Conservation (phyloP, 2,888 invertebrate genomes). For the Dastarcus helophoroides region DNA sequence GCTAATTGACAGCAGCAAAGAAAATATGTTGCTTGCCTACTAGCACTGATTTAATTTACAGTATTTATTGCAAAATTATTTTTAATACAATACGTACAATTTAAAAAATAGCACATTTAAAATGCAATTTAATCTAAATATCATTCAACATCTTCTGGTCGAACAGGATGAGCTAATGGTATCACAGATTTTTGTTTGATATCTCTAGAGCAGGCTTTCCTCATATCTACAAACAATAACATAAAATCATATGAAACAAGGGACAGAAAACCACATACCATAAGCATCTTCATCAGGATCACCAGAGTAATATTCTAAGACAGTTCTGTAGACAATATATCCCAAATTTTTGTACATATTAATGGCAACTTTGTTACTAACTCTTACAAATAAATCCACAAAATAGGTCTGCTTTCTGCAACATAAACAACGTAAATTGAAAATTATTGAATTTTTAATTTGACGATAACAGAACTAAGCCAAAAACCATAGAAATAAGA, state of each 20-base stretch:
- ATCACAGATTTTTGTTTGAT: slow-evolving; percentile 83
- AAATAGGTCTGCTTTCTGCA: slow-evolving; percentile 88
- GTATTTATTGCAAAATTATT: no score
- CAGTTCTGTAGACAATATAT: slow-evolving; percentile 92
- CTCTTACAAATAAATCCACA: slow-evolving; percentile 96
- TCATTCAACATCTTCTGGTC: slow-evolving; percentile 91
- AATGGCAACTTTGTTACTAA: slow-evolving; percentile 94
- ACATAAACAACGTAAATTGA: slow-evolving; percentile 2
- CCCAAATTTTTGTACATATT: slow-evolving; percentile 95
- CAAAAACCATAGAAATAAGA: no score
- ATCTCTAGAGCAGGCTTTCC: slow-evolving; percentile 93
- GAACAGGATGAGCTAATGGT: slow-evolving; percentile 86
- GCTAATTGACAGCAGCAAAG: no score
- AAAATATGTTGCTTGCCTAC: no score
- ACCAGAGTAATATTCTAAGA: slow-evolving; percentile 95
- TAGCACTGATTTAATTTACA: no score
- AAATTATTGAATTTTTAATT: slow-evolving; percentile 1
- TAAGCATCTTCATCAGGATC: slow-evolving; percentile 98
- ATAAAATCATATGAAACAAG: slow-evolving; percentile 7
- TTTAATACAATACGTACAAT: no score
- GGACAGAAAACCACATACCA: slow-evolving; percentile 48
- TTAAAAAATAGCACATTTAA: no score
- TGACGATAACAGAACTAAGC: not conserved
- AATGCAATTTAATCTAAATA: no score
- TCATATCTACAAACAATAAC: slow-evolving; percentile 71